Evolutionary conservation across 2,113 vertebrate genomes (phyloP).

Genomic region (Danionella cerebrum): DNA sequence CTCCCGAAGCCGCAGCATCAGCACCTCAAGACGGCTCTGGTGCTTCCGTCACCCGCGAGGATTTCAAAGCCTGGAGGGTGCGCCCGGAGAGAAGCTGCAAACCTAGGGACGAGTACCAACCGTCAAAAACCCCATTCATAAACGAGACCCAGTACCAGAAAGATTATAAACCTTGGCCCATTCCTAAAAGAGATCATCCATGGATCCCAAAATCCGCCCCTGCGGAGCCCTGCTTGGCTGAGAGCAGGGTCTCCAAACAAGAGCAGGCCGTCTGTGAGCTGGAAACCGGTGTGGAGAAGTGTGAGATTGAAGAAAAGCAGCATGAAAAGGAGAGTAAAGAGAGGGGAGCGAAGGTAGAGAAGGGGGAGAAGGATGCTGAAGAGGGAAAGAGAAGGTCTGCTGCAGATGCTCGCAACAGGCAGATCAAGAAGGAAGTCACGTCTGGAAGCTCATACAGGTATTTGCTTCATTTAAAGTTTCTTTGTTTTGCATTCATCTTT

Average conservation of each 20-base stretch:
- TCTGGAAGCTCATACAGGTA: constrained; percentile 85
- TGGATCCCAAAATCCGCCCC: constrained; percentile 87
- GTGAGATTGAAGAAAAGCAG: constrained; percentile 65
- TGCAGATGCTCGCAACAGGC: constrained; percentile 84
- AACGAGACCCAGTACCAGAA: constrained; percentile 92
- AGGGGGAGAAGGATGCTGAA: constrained; percentile 48
- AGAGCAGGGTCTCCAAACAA: constrained; percentile 23
- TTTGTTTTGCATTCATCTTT: background rate
- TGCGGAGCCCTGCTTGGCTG: constrained; percentile 34
- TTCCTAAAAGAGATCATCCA: constrained; percentile 87
- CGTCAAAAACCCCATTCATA: constrained; percentile 77
- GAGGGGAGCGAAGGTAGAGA: constrained; percentile 27
- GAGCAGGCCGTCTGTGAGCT: constrained; percentile 43
- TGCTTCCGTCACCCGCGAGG: constrained; percentile 89
- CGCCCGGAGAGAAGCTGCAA: constrained; percentile 90
- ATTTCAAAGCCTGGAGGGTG: constrained; percentile 88
- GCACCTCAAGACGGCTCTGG: constrained; percentile 50
- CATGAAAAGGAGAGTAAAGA: constrained; percentile 61
- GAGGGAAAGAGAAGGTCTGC: constrained; percentile 71
- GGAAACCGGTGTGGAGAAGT: constrained; percentile 67
- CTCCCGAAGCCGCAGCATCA: constrained; percentile 54
- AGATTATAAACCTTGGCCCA: constrained; percentile 93
- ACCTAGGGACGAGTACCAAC: constrained; percentile 84
- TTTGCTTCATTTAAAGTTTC: constrained; percentile 18
- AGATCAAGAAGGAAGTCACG: constrained; percentile 83